Conservation (phyloP, 1,140 invertebrate species). For the Phymastichus coffea region DNA sequence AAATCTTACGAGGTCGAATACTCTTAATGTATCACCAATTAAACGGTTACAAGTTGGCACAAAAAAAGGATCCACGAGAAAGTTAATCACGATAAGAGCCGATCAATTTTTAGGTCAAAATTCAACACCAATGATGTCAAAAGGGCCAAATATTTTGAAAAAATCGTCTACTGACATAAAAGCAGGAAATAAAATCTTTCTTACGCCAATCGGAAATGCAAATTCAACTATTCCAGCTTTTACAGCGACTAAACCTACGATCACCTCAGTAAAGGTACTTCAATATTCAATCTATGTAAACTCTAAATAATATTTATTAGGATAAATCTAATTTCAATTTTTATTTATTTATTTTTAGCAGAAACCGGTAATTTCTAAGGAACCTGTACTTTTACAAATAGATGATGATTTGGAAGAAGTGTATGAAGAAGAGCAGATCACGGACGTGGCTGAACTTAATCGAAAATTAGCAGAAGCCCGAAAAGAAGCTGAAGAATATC, state of each 20-base stretch:
- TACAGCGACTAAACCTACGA: conserved; percentile 9
- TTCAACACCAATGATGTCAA: conserved; percentile 33
- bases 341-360: conserved; percentile 21
- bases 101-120: conserved; percentile 50
- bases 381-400: conserved; percentile 46
- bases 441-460: conserved; percentile 53
- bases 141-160: conserved; percentile 51
- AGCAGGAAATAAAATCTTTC: conserved; percentile 44
- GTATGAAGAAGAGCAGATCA: conserved; percentile 42
- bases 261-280: conserved; percentile 24
- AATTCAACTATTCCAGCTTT: conserved; percentile 31
- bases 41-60: conserved; percentile 44
- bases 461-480: conserved; percentile 56
- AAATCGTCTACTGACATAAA: conserved; percentile 50
- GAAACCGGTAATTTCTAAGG: conserved; percentile 34
- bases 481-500: conserved; percentile 57
- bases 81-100: conserved; percentile 52
- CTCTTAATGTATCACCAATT: conserved; percentile 35
- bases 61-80: conserved; percentile 41
- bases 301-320: conserved; percentile 14
- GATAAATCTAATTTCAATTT: neutral
- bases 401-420: conserved; percentile 52
- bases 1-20: conserved; percentile 59
- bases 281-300: neutral
- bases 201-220: conserved; percentile 42